phyloP scores from a whole-genome alignment of 2,797 vertebrate genomes.

The Chelidonichthys spinosus region DNA sequence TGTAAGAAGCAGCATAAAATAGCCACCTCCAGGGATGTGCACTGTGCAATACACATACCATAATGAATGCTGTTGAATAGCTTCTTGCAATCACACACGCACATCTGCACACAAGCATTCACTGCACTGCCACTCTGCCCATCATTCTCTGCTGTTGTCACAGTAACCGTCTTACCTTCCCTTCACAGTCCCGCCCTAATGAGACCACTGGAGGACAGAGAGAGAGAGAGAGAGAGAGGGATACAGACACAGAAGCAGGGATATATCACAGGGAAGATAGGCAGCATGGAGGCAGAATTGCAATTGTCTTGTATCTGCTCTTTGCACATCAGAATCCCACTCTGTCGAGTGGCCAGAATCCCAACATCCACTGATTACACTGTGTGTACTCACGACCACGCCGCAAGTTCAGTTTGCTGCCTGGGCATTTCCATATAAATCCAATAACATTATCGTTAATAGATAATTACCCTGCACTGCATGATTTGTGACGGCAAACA shows the following conservation, averaged over 20 bases:
- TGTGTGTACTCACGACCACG: constrained; percentile 53
- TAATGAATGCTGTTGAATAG: constrained; percentile 34
- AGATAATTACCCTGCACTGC: constrained; percentile 80
- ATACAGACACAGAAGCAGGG: constrained; percentile 70
- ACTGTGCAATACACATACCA: constrained; percentile 27
- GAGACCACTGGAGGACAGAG: constrained; percentile 79
- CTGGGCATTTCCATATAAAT: constrained; percentile 78
- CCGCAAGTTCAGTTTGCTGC: constrained; percentile 65
- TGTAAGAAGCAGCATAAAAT: constrained; percentile 28
- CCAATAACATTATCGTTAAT: constrained; percentile 81
- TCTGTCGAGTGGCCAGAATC: constrained; percentile 50
- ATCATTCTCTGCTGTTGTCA: constrained; percentile 84
- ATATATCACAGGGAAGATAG: constrained; percentile 72
- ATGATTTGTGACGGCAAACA: constrained; percentile 81
- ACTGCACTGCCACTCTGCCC: constrained; percentile 61
- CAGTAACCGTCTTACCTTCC: constrained; percentile 86
- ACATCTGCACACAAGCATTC: constrained; percentile 28
- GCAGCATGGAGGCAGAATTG: constrained; percentile 60
- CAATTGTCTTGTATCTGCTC: constrained; percentile 69
- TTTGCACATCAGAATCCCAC: constrained; percentile 48
- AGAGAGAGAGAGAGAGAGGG: constrained; percentile 53
- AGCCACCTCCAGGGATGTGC: constrained; percentile 15
- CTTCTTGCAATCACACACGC: constrained; percentile 35
- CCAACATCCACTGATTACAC: constrained; percentile 65
- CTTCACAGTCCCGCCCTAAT: constrained; percentile 83